Evolutionary conservation across 2,797 vertebrate species (phyloP).

Genomic region (Mormyrops attenuatus): DNA sequence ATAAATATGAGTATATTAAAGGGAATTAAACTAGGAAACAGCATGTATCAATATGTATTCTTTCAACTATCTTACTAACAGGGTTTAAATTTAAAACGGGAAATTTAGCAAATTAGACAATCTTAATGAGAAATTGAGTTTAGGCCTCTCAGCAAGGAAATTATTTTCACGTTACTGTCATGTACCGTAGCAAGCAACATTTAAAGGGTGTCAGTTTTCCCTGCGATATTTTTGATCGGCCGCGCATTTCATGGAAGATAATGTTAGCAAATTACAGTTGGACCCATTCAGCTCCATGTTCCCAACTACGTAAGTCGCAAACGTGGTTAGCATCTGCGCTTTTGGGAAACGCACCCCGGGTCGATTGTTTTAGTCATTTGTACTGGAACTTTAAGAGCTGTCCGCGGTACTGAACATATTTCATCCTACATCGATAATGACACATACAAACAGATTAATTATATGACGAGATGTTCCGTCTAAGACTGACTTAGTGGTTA

Average conservation of each 20-base stretch:
- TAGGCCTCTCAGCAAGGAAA: neutral
- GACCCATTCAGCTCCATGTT: neutral
- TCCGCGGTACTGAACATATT: constrained; percentile 62
- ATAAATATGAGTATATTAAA: neutral
- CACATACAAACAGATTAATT: neutral
- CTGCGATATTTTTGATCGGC: neutral
- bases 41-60: neutral
- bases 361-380: neutral
- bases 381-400: constrained; percentile 43
- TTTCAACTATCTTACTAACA: neutral
- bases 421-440: neutral
- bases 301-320: neutral
- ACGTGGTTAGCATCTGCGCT: neutral
- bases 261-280: neutral
- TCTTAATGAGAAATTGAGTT: neutral
- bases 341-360: neutral
- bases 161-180: neutral
- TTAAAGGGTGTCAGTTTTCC: neutral
- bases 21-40: neutral
- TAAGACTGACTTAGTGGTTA: neutral
- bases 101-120: neutral
- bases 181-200: neutral
- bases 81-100: neutral
- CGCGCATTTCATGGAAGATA: neutral
- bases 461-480: neutral